Evolutionary conservation across 2,888 invertebrate genomes (phyloP), one percentile per base, ranked within the genome.

Genomic region (Seira musarum): DNA sequence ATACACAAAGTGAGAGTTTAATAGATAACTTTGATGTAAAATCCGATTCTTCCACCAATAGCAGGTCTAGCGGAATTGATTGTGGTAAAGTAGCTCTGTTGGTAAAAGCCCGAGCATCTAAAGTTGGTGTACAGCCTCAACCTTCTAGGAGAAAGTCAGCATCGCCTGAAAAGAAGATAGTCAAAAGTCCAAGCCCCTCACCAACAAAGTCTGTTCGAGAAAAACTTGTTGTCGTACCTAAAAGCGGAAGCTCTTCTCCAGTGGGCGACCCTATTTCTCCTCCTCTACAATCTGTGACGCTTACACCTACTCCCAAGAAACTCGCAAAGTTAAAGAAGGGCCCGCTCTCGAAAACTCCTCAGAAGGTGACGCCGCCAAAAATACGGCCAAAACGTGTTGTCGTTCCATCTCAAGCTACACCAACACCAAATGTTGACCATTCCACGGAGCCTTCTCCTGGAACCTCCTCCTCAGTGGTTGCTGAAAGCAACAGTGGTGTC

Each of bases 1-100:
- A n/a, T n/a, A n/a, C 64, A 15, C 1, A 69, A n/a, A 71, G 79
- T 21, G 83, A 83, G 10, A 80, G 72, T n/a, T 66, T 82, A 6
- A 35, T 82, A 10, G 85, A 85, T n/a, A 83, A 83, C 24, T 80
- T 82, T 25, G 82, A 84, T 53, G 80, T 78, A 21, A 83, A 82
- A 30, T 82, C 83, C 13, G 80, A 80, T 19, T 80, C 80, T 2
- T 80, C 80, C 3, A 74, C 73, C 19, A 80, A 80, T 40, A 80
- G 80, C 25, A 68, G 49, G 53, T 53, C 84, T 69, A 80, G 75
- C 78, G 73, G 84, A 13, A 66, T 81, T 15, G 85, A 86, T 57
- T 85, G 80, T 17, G 84, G 83, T 1, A 86, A 85, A 80, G 85
- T 85, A 10, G 86, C 85, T 0, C 83, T 85, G 61, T 30, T 85